Evolutionary conservation across 2,888 invertebrate genomes (phyloP), one percentile per base, ranked within the genome.

Genomic region (Pemphredon lugubris): DNA sequence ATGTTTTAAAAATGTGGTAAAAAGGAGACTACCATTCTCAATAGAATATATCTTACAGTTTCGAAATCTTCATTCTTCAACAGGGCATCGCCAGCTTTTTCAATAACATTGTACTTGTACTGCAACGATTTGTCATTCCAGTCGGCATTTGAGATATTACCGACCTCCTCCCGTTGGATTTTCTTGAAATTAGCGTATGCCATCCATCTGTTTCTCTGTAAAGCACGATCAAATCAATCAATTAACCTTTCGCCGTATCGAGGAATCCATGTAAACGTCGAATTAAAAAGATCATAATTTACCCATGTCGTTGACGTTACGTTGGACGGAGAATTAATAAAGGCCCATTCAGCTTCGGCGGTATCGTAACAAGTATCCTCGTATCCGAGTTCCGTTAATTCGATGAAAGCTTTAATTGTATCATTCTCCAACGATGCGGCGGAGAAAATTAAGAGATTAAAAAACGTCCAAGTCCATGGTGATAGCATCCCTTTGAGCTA

Each of bases 1-100:
- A n/a, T n/a, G n/a, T n/a, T n/a, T n/a, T n/a, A n/a, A n/a, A n/a
- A n/a, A n/a, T n/a, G n/a, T n/a, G n/a, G n/a, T n/a, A n/a, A n/a
- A n/a, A n/a, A n/a, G n/a, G n/a, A n/a, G n/a, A n/a, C n/a, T n/a
- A n/a, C n/a, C n/a, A n/a, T n/a, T 21, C 11, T 9, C 0, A 37
- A 1, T 9, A 34, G 37, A 23, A 20, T 48, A 7, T 20, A 14
- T 50, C 34, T 70, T 61, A 87, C 87, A 65, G 76, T 66, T 30
- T 73, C 23, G 70, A 78, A 86, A 48, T 86, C 82, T 39, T 77
- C 64, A 0, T 50, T 34, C 6, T 80, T 54, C 16, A 88, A 51
- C 9, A 84, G 37, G 18, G 84, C 81, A 59, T 89, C 88, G 0
- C 88, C 88, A 2, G 86, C 83, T 51, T 80, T 81, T 26, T 74